Conservation (phyloP, 2,113 vertebrate species). For the Okapia johnstoni region DNA sequence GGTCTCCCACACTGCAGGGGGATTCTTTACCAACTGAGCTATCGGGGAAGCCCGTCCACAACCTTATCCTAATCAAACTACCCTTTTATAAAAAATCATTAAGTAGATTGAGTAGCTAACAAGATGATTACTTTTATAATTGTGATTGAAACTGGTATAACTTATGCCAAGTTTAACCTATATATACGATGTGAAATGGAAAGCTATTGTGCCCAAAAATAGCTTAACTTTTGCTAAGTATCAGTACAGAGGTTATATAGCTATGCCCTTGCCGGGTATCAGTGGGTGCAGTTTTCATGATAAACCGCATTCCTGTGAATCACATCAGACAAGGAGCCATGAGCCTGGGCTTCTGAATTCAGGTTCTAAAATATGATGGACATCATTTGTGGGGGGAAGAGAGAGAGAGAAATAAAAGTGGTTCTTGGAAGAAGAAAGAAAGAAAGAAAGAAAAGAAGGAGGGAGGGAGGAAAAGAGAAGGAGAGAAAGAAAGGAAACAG, state of each 20-base stretch:
- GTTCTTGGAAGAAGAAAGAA: neutral
- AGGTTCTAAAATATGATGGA: neutral
- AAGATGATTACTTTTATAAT: neutral
- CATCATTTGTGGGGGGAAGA: neutral
- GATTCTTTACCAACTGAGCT: neutral
- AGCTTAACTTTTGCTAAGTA: neutral
- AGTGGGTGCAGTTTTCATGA: neutral
- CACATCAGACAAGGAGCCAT: neutral
- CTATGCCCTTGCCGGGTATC: neutral
- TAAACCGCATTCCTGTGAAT: neutral
- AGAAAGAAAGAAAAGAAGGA: neutral
- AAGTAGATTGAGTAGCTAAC: neutral
- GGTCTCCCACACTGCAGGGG: accelerated
- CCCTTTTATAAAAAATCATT: neutral
- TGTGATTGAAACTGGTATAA: neutral
- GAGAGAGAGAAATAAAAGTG: neutral
- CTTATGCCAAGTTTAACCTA: neutral
- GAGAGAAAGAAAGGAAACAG: neutral
- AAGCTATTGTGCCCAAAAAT: neutral
- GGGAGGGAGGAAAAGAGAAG: neutral
- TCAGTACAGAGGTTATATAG: neutral
- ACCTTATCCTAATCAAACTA: neutral
- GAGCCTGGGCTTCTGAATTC: neutral
- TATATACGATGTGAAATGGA: neutral
- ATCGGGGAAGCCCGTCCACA: neutral